Base-by-base conservation (phyloP, 1,140 invertebrate species). In the Drosophila triauraria region DNA sequence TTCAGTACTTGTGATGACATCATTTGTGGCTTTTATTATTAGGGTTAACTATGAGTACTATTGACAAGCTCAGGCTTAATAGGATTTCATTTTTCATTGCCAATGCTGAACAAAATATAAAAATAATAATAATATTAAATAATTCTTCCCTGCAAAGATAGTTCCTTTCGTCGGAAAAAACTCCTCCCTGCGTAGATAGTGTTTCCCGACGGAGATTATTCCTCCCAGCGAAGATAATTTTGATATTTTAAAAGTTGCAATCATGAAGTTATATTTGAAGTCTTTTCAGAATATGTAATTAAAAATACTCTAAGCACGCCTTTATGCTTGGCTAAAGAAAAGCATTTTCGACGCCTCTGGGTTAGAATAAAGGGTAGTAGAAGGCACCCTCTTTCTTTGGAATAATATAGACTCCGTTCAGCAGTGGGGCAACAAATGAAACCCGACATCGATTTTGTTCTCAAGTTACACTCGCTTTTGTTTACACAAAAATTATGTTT, bases 401-500 rank as follows among this genome's bases (percentile, higher is more conserved):
- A 59, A 61, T 56, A 68, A 17, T 54, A 62, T n/a, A 23, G 53
- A 53, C 48, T 61, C 78, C 47, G 38, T 50, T 82, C 79, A 43
- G 47, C 46, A 69, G 20, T 77, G 32, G 57, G 43, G 25, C 59
- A 59, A 50, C 38, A 64, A 71, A 56, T 38, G 59, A 74, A 68
- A 82, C 69, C 61, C 77, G 51, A 69, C 78, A 88, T 88, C 78
- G 85, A 88, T 88, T 88, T 88, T 85, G 81, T 81, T 76, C 82
- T 88, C 85, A 76, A 75, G 71, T 88, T 88, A 75, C 85, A 80
- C 69, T 63, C 60, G 85, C 85, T 72, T 88, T 90, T 88, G 85
- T 88, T 88, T 90, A 88, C 85, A 82, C 81, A 88, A 85, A 84
- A 88, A 88, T 88, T 88, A 88, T 88, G 84, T 84, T 90, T 88